Evolutionary conservation across 2,888 invertebrate species (phyloP), one percentile per base, ranked within the genome.

Genomic region (Drosophila anomalata): DNA sequence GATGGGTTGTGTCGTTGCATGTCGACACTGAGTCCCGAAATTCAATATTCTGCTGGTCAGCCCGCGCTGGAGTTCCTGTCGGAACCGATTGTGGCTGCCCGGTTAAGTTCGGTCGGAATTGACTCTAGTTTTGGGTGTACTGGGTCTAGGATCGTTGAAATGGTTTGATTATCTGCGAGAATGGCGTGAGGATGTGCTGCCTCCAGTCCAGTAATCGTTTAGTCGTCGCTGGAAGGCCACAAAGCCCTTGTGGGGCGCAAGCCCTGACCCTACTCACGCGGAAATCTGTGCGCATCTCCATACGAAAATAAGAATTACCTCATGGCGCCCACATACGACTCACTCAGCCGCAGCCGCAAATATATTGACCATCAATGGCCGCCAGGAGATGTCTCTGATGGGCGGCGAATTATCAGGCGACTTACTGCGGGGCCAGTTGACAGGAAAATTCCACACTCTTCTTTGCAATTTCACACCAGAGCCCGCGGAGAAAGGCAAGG

Each of bases 351-450:
- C 22, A 24, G 22, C 22, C 22, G 22, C 22, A 20, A 17, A 22
- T 17, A 42, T 42, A 20, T 41, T n/a, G 55, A 29, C 57, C 53
- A 26, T 24, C 47, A 36, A 53, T 50, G 41, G 41, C 17, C 17
- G 41, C 17, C 41, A 42, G 41, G 33, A 55, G 60, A 71, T 62
- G 55, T 61, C 65, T 61, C 46, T 50, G 48, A 53, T 61, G 71
- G 54, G 56, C 36, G 54, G 61, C 53, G 73, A 81, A 87, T 76
- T 87, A 85, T 81, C 88, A 87, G 86, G 82, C 87, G 85, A 82
- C 81, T 87, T 82, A 78, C 78, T 84, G 87, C 62, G 68, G 82
- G 82, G 79, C 85, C 88, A 82, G 75, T 85, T 85, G 83, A 69
- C 79, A 76, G 69, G 78, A 76, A 76, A 78, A 86, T 77, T 83